Percentiles rank a stretch among this genome's conserved stretches.
These are phyloP conservation scores for Gnathonemus longibarbis DNA, from an alignment of 2,113 vertebrate species.

Conservation along the genomic window DNA sequence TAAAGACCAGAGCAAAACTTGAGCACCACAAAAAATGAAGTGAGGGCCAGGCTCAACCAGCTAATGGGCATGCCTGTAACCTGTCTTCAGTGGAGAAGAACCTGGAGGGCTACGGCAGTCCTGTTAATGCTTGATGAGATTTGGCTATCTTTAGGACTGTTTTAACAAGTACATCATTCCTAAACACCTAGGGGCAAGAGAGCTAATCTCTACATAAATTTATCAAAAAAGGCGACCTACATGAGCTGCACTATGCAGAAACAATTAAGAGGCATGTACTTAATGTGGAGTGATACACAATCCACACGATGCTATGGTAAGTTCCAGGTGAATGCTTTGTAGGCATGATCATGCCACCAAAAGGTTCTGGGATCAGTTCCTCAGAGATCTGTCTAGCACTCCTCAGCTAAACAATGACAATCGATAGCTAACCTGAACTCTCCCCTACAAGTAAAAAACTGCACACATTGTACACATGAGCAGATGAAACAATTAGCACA, in stretches of 20 bases:
- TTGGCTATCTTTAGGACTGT: conserved; percentile 2
- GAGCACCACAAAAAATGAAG: background rate
- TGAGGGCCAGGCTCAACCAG: background rate
- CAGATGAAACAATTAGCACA: background rate
- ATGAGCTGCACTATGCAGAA: background rate
- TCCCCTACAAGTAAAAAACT: background rate
- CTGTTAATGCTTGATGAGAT: conserved; percentile 2
- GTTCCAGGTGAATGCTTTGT: background rate
- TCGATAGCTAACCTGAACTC: background rate
- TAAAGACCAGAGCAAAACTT: background rate
- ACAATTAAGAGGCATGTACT: background rate
- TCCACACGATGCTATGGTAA: background rate
- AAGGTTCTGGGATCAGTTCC: background rate
- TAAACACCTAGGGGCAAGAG: background rate
- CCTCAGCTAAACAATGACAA: background rate
- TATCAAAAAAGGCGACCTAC: background rate
- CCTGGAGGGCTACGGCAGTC: background rate
- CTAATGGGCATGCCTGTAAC: background rate
- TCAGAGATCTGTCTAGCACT: background rate
- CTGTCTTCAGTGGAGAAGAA: background rate
- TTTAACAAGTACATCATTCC: background rate
- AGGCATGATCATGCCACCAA: background rate
- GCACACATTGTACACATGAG: background rate
- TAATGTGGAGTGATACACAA: background rate
- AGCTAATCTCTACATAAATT: background rate